Evolutionary conservation across 2,113 vertebrate species (phyloP).

Genomic region (Vidua macroura): DNA sequence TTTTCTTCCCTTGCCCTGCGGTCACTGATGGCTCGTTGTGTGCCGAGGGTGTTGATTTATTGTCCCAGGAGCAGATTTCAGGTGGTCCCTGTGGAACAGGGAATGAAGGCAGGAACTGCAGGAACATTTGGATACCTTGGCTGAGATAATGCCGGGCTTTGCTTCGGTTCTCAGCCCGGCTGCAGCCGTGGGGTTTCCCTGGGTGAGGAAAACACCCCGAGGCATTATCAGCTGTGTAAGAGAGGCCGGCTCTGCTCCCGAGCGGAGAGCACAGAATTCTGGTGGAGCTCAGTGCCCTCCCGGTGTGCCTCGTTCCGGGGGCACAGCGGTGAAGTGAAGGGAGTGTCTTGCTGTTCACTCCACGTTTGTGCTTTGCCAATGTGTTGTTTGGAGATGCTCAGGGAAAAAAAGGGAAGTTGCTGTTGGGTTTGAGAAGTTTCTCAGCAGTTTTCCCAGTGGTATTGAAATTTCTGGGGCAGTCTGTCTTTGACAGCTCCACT

Average conservation of each 20-base stretch:
- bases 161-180: rapidly evolving
- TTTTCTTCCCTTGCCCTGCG: rapidly evolving
- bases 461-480: rapidly evolving
- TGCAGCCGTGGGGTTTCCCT: background rate
- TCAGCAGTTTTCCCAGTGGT: rapidly evolving
- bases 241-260: background rate
- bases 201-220: background rate
- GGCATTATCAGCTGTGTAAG: rapidly evolving
- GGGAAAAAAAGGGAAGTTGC: background rate
- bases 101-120: rapidly evolving
- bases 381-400: background rate
- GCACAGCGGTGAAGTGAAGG: rapidly evolving
- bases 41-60: rapidly evolving
- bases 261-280: background rate
- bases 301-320: rapidly evolving
- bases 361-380: rapidly evolving
- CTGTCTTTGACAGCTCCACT: background rate
- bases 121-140: rapidly evolving
- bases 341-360: background rate
- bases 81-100: rapidly evolving
- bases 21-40: rapidly evolving
- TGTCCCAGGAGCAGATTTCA: background rate
- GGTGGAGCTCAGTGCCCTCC: rapidly evolving
- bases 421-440: background rate
- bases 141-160: rapidly evolving